Base-by-base conservation (phyloP, 2,888 invertebrate species). In the Sphaerophoria taeniata region DNA sequence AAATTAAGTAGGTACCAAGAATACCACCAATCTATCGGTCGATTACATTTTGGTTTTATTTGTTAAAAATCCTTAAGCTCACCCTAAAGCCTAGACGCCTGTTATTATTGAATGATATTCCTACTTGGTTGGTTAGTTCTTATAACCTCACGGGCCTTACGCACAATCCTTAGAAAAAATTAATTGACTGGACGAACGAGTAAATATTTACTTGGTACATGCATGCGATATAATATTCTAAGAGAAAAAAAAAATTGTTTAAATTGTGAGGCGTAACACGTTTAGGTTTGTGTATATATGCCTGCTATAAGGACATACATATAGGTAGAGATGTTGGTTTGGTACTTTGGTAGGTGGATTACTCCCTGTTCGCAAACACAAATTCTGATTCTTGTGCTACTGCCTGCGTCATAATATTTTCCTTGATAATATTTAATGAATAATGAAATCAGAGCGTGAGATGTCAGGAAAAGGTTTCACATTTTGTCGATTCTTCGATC, bases 381-480 rank as follows among this genome's bases (percentile, higher is more conserved):
- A 67, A 70, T 65, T 81, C 33, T 65, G 69, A 80, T 73, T 73
- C 61, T 45, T 61, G 72, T 83, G 61, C 79, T 47, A 43, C 51
- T 72, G 85, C 73, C 72, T 81, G 73, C 76, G 76, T 79, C 80
- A 81, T 77, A 85, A 85, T 81, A 81, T 85, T 85, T 81, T 85
- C 58, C 69, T 72, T 81, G 63, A 73, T 85, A 85, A 81, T 81
- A 85, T 85, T 85, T 81, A 85, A 85, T 85, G 81, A 85, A 85
- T 85, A 81, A 81, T 85, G 85, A 85, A 85, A 73, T 73, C 70
- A 51, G 76, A 85, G 69, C 76, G 76, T 85, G 80, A 75, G 75
- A 80, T 81, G 85, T 81, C 81, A 70, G 81, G 81, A 81, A 85
- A 85, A 85, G 85, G 85, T 81, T 84, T 85, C 76, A 61, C 71